Evolutionary conservation across 1,140 invertebrate species (phyloP).

Genomic region (Drosophila ficusphila): DNA sequence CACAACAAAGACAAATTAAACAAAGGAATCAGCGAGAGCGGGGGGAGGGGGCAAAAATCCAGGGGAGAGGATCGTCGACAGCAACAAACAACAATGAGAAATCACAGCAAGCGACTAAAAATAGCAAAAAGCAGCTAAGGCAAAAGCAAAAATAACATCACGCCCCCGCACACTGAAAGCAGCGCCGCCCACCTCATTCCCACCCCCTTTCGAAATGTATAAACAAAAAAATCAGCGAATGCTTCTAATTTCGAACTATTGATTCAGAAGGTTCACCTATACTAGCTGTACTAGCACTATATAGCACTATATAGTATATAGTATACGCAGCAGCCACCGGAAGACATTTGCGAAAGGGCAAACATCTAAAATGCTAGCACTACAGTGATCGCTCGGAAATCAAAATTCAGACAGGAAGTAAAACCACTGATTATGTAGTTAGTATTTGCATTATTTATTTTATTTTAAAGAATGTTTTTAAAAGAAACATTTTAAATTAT

Average conservation of each 20-base stretch:
- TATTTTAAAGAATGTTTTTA: too few relatives aligned
- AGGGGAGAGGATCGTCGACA: constrained; percentile 14
- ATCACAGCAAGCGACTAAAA: constrained; percentile 77
- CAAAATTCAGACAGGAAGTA: neutral
- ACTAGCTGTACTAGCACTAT: neutral
- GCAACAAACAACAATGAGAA: constrained; percentile 75
- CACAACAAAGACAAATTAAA: constrained; percentile 77
- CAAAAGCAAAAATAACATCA: constrained; percentile 36
- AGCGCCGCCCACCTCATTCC: neutral
- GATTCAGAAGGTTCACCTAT: constrained; percentile 42
- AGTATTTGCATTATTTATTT: too few relatives aligned
- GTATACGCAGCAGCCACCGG: constrained; percentile 39
- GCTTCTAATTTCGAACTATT: constrained; percentile 69
- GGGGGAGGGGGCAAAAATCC: neutral
- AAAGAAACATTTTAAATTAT: too few relatives aligned
- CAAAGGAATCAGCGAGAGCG: constrained; percentile 63
- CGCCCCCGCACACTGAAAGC: constrained; percentile 29
- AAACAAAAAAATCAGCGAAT: constrained; percentile 21
- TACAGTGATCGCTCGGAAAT: constrained; percentile 1
- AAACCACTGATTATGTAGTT: too few relatives aligned
- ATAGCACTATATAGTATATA: too few relatives aligned
- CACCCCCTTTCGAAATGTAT: constrained; percentile 5
- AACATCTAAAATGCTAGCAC: constrained; percentile 59
- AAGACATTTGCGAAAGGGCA: constrained; percentile 72
- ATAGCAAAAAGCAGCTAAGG: constrained; percentile 50